Evolutionary conservation across 2,797 vertebrate species (phyloP).

Genomic region (Sitta carolinensis): DNA sequence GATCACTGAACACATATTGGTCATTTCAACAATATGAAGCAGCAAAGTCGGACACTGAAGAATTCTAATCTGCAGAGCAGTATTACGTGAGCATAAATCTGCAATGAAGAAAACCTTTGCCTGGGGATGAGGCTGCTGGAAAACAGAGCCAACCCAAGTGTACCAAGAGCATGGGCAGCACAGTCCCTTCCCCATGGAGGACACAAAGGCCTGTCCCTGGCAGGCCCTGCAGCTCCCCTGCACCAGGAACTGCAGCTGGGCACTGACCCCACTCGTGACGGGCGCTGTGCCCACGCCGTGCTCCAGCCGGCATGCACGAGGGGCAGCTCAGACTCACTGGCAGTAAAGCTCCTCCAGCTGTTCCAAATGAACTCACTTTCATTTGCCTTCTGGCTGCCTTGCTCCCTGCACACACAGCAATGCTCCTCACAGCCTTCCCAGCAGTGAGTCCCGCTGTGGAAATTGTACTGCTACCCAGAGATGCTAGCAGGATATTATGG

Average conservation of each 20-base stretch:
- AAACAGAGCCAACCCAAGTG: not conserved
- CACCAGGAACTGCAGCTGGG: not conserved
- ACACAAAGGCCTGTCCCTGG: not conserved
- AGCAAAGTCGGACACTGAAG: not conserved
- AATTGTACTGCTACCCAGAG: not conserved
- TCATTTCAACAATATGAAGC: not conserved
- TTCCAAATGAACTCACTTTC: no score
- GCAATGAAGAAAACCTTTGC: not conserved
- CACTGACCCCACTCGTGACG: fast-evolving
- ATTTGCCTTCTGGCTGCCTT: not conserved
- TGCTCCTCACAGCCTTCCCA: not conserved
- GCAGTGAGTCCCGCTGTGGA: not conserved
- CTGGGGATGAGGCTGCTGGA: not conserved
- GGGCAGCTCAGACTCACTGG: not conserved
- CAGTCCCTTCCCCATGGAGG: fast-evolving
- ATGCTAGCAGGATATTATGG: not conserved
- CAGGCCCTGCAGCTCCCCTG: not conserved
- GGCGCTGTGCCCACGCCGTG: fast-evolving
- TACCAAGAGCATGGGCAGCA: fast-evolving
- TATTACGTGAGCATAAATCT: not conserved
- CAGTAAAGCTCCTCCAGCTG: not conserved
- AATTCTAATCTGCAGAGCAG: not conserved
- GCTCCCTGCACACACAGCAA: not conserved
- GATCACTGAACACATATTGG: not conserved
- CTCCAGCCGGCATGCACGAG: fast-evolving